Evolutionary conservation across 2,113 vertebrate genomes (phyloP).

Genomic region (Lampris megalopsis): DNA sequence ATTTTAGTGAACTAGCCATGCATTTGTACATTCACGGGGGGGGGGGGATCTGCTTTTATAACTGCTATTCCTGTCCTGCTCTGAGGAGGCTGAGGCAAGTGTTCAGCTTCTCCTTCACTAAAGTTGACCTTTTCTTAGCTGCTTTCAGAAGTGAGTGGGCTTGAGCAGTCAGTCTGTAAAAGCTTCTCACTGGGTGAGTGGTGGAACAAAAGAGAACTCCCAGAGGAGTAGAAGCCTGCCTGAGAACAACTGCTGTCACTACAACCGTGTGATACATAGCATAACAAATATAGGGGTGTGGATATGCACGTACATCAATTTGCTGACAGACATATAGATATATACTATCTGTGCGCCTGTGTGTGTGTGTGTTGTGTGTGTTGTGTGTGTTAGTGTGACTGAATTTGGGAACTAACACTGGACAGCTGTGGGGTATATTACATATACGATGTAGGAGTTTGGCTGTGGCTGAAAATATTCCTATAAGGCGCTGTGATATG

Average conservation of each 20-base stretch:
- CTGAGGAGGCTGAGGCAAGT: slow-evolving; percentile 34
- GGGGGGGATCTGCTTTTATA: slow-evolving; percentile 8
- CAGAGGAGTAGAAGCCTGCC: slow-evolving; percentile 30
- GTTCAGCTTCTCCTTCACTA: slow-evolving; percentile 40
- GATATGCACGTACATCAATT: not conserved
- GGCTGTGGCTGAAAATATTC: no score
- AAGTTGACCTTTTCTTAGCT: slow-evolving; percentile 66
- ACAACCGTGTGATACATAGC: slow-evolving; percentile 32
- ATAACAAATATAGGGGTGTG: slow-evolving; percentile 13
- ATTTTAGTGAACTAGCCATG: not conserved
- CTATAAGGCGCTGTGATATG: not conserved
- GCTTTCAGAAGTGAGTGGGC: slow-evolving; percentile 45
- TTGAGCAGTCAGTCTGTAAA: slow-evolving; percentile 42
- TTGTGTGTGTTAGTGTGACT: not conserved
- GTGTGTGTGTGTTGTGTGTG: not conserved
- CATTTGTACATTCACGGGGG: not conserved
- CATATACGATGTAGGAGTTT: not conserved
- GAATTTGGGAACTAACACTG: slow-evolving; percentile 1
- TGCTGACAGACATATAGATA: no score
- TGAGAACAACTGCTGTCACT: slow-evolving; percentile 27
- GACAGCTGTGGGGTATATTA: not conserved
- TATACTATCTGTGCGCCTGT: not conserved
- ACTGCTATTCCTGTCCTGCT: slow-evolving; percentile 16
- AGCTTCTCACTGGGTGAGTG: slow-evolving; percentile 45
- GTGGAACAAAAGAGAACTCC: slow-evolving; percentile 51